These are phyloP conservation scores for Pherbina coryleti DNA, from an alignment of 2,888 invertebrate species.

Conservation along the genomic window DNA sequence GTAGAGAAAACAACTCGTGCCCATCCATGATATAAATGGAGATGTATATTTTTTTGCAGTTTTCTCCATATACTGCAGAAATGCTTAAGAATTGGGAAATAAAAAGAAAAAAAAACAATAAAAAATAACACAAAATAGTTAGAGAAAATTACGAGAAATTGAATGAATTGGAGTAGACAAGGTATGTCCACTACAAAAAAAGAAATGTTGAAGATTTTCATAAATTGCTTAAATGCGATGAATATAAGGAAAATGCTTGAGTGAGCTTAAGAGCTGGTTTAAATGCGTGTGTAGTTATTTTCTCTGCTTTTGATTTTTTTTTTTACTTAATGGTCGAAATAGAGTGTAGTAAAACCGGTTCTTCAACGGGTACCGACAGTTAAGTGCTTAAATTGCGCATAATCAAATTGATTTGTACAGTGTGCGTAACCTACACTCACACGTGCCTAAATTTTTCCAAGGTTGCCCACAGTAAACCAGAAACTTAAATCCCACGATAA, in stretches of 20 bases:
- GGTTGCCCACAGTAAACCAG: too few relatives aligned
- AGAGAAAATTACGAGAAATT: background rate
- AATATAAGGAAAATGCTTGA: too few relatives aligned
- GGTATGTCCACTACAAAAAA: background rate
- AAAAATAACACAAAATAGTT: background rate
- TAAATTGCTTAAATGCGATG: background rate
- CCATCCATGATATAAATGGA: constrained; percentile 66
- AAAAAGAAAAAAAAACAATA: constrained; percentile 4
- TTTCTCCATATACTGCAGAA: constrained; percentile 57
- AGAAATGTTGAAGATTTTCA: background rate
- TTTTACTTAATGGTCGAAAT: too few relatives aligned
- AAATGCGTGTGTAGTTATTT: too few relatives aligned
- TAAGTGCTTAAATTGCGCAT: background rate
- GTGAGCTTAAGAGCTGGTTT: too few relatives aligned
- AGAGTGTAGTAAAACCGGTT: too few relatives aligned
- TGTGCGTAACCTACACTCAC: too few relatives aligned
- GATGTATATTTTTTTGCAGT: constrained; percentile 54
- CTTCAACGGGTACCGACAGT: too few relatives aligned
- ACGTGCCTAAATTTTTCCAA: too few relatives aligned
- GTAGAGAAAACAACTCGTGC: constrained; percentile 64
- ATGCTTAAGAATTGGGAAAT: constrained; percentile 49
- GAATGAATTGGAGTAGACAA: background rate
- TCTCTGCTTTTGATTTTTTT: too few relatives aligned
- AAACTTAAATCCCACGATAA: too few relatives aligned
- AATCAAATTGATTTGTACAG: background rate